Base-by-base conservation (phyloP, 2,113 vertebrate species). In the Lampris incognitus region DNA sequence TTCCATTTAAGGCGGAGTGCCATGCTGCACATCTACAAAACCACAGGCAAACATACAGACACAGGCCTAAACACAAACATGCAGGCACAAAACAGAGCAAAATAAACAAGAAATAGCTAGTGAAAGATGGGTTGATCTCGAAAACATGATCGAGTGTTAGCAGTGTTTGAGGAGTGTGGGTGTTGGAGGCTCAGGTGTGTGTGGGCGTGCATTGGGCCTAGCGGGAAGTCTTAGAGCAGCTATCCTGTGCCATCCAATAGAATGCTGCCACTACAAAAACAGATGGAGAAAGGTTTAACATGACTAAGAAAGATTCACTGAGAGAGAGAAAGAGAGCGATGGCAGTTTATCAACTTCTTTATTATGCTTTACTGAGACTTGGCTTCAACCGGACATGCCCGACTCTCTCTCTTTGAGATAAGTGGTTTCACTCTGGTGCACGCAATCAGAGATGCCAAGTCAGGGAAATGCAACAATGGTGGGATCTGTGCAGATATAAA, bases 1-100 rank as follows among this genome's bases (percentile, higher is more conserved):
- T 84, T 81, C 68, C 79, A 61, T 13, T 49, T 78, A 79, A 65
- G 66, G 74, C 13, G 62, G 70, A 72, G 79, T 57, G 9, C 58
- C 62, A 24, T 24, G 71, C 55, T 76, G 73, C 62, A 24, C 24
- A 24, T 24, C 24, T 24, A 0, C 24, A 24, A 24, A 24, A 24
- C 24, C 24, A 24, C 24, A 24, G 24, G 24, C 24, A 85, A 85
- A 89, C 66, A 76, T 37, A 50, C 40, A 56, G 13, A 61, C 9
- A 1, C n/a, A 11, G 4, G 42, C 44, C 42, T 40, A 50, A 4
- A 64, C 75, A 48, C 52, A 63, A 36, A 77, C 46, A 2, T 3
- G 39, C 57, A 58, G 56, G 9, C 50, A 68, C 40, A 73, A 59
- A 66, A 41, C 11, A 9, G 2, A 65, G 58, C 54, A n/a, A 24